Evolutionary conservation across 2,113 vertebrate species (phyloP), one percentile per base, ranked within the genome.

Genomic region (Procavia capensis): DNA sequence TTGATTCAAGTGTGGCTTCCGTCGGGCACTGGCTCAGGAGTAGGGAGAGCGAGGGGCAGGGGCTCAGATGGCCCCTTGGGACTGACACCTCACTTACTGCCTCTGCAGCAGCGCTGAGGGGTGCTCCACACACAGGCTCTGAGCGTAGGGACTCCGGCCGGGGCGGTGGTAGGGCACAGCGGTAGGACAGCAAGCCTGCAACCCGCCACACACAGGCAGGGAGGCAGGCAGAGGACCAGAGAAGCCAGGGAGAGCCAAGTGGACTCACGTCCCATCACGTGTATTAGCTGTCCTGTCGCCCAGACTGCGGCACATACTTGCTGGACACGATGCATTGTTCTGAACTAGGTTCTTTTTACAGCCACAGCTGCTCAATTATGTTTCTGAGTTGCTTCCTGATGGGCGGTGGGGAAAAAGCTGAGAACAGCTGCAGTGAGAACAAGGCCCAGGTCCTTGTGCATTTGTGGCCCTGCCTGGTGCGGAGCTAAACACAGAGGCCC

Each of bases 301-400:
- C 0, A 9, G 83, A 64, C 78, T 31, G 17, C 9, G 1, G 68
- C 14, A 34, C 68, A 9, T 13, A 57, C 72, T 95, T 85, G 75
- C 24, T 81, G 83, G 83, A 96, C 31, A 36, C 14, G 0, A 45
- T 6, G 4, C 74, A 41, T 87, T 86, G 6, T 22, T 93, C 45
- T 25, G 70, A 96, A 92, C 83, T 39, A 78, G 82, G 72, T 75
- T 97, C 88, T 94, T 94, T 97, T 95, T 97, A 89, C 70, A 96
- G 92, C 72, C 85, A 78, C 96, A 97, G 97, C 96, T 98, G 97
- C 93, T 98, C 96, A 83, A 76, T 98, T 98, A 93, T 64, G 45
- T 97, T 97, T 97, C 63, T 91, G 84, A 81, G 13, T 57, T 94
- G 93, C 93, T 97, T 97, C 96, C 97, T 72, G 72, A 78, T 0